Percentiles rank a stretch among this genome's conserved stretches.
Evolutionary conservation across 2,888 invertebrate species (phyloP).

Genomic region (Trissoscelio sp.): DNA sequence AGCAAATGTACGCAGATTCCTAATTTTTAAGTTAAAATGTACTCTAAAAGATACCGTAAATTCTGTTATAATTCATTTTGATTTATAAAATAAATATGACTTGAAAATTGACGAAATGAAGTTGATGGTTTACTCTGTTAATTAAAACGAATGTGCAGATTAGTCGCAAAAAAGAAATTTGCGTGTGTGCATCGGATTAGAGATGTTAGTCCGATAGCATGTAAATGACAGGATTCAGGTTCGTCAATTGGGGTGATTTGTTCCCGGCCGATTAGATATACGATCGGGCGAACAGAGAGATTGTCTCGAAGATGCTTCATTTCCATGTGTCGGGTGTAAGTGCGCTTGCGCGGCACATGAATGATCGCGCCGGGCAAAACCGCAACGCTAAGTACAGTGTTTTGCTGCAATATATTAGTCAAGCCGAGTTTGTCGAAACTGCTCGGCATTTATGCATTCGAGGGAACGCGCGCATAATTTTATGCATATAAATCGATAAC

Average conservation of each 20-base stretch:
- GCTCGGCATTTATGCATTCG: slow-evolving; percentile 56
- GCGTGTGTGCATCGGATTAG: slow-evolving; percentile 3
- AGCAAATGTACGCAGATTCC: too few species aligned
- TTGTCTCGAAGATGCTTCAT: slow-evolving; percentile 40
- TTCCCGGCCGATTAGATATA: slow-evolving; percentile 64
- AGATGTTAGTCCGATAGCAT: slow-evolving; percentile 48
- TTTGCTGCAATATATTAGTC: slow-evolving; percentile 62
- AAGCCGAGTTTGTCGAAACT: slow-evolving; percentile 44
- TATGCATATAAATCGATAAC: slow-evolving; percentile 62
- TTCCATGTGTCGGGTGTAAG: slow-evolving; percentile 47
- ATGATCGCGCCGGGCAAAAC: slow-evolving; percentile 39
- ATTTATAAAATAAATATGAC: too few species aligned
- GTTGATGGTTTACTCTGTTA: too few species aligned
- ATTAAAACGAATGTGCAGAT: too few species aligned
- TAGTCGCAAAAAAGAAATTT: slow-evolving; percentile 1
- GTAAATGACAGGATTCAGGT: slow-evolving; percentile 66
- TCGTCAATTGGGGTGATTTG: slow-evolving; percentile 66
- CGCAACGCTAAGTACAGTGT: slow-evolving; percentile 62
- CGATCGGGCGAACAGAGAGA: slow-evolving; percentile 49
- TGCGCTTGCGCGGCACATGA: slow-evolving; percentile 48
- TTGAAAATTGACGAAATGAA: too few species aligned
- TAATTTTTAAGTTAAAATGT: too few species aligned
- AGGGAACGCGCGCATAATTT: slow-evolving; percentile 59
- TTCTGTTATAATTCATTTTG: too few species aligned
- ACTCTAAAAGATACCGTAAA: too few species aligned